These are phyloP conservation scores for Shargacucullia verbasci DNA, from an alignment of 2,888 invertebrate genomes.

Conservation along the genomic window DNA sequence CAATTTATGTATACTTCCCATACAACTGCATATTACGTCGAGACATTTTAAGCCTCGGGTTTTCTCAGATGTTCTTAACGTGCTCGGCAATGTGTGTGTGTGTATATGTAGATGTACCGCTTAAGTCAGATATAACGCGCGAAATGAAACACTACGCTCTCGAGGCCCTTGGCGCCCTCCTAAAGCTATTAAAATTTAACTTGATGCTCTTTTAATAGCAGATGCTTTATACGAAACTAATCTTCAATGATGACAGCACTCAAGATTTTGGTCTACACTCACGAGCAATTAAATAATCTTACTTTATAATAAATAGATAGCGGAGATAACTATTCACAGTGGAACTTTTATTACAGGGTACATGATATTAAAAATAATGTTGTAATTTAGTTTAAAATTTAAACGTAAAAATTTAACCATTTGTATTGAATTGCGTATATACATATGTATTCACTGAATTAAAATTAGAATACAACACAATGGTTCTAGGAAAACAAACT, in stretches of 20 bases:
- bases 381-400: too few relatives aligned
- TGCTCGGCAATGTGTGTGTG: conserved; percentile 32
- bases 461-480: background rate
- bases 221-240: conserved; percentile 67
- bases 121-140: conserved; percentile 35
- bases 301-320: background rate
- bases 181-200: conserved; percentile 68
- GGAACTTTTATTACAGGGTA: conserved; percentile 1
- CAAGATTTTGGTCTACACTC: conserved; percentile 57
- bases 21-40: conserved; percentile 46
- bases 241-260: conserved; percentile 64
- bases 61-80: conserved; percentile 44
- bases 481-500: conserved; percentile 17
- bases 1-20: conserved; percentile 39
- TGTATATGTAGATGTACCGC: conserved; percentile 33
- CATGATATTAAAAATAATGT: too few relatives aligned
- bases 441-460: background rate
- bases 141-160: conserved; percentile 58
- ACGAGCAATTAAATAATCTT: conserved; percentile 47
- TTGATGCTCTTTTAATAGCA: conserved; percentile 67
- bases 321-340: background rate
- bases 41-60: conserved; percentile 35
- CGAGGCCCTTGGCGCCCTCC: conserved; percentile 48
- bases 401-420: too few relatives aligned
- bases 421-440: too few relatives aligned